Evolutionary conservation across 2,888 invertebrate genomes (phyloP).

Genomic region (Blastobasis lacticolella): DNA sequence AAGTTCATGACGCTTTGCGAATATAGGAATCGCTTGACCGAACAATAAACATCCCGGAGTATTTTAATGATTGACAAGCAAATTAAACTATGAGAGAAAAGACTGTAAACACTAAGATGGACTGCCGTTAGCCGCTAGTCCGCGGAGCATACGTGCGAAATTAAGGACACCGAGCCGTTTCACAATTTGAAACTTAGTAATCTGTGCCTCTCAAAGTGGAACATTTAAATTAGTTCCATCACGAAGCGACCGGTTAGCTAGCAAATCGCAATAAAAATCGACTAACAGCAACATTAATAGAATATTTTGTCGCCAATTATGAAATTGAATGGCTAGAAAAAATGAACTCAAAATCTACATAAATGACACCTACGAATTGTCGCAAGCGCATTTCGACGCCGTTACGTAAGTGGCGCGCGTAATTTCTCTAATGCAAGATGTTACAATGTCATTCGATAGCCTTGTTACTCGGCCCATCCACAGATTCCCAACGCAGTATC

Average conservation of each 20-base stretch:
- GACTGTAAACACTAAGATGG: background rate
- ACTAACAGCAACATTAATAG: too few species aligned
- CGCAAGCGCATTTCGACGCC: too few species aligned
- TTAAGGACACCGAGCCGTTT: background rate
- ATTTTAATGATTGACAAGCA: background rate
- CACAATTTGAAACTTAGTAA: background rate
- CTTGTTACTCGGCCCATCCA: background rate
- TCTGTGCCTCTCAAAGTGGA: background rate
- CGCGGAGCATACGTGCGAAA: background rate
- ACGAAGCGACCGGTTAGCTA: background rate
- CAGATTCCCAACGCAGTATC: slow-evolving; percentile 19
- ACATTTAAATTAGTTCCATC: slow-evolving; percentile 1
- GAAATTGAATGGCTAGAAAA: too few species aligned
- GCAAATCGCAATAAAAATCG: too few species aligned
- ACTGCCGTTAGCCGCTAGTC: background rate
- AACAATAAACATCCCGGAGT: background rate
- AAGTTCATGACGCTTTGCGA: too few species aligned
- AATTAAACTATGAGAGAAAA: background rate
- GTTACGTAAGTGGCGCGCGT: background rate
- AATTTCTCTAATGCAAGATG: background rate
- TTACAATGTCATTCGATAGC: background rate
- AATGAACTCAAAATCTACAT: too few species aligned
- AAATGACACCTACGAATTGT: too few species aligned
- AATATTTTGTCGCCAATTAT: too few species aligned
- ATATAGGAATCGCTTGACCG: too few species aligned